Conservation (phyloP, 2,113 vertebrate species). For the Cyprinodon variegatus region DNA sequence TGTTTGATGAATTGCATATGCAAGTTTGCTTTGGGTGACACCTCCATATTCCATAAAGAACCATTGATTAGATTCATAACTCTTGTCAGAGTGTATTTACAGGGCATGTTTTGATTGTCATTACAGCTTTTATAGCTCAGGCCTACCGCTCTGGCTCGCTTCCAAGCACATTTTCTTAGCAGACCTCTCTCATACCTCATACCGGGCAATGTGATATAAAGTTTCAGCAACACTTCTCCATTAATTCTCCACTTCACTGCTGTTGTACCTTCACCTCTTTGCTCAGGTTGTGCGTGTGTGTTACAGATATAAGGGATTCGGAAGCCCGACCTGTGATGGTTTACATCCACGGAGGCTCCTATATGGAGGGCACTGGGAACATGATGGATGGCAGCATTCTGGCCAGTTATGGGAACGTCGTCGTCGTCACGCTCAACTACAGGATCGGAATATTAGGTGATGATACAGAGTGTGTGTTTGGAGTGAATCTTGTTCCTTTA, state of each 20-base stretch:
- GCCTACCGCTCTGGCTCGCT: constrained; percentile 51
- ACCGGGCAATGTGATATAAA: constrained; percentile 46
- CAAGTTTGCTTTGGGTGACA: constrained; percentile 1
- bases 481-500: constrained; percentile 20
- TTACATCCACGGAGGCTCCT: constrained; percentile 96
- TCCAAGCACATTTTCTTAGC: constrained; percentile 54
- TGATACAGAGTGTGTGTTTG: constrained; percentile 25
- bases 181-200: constrained; percentile 55
- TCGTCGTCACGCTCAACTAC: constrained; percentile 98
- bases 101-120: constrained; percentile 59
- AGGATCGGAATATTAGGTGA: constrained; percentile 95
- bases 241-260: constrained; percentile 50
- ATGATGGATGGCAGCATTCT: constrained; percentile 97
- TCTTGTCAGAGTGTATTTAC: constrained; percentile 44
- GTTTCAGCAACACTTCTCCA: constrained; percentile 43
- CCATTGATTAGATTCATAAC: constrained; percentile 47
- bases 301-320: constrained; percentile 95
- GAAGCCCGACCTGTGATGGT: constrained; percentile 97
- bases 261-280: constrained; percentile 47
- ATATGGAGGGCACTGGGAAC: constrained; percentile 98
- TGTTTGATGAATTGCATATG: constrained; percentile 23
- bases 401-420: constrained; percentile 97
- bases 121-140: constrained; percentile 62
- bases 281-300: constrained; percentile 42
- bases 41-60: constrained; percentile 16